Percentiles rank a stretch among this genome's conserved stretches.
phyloP scores from a whole-genome alignment of 2,888 invertebrate genomes.

The Rhorus exstirpatorius region DNA sequence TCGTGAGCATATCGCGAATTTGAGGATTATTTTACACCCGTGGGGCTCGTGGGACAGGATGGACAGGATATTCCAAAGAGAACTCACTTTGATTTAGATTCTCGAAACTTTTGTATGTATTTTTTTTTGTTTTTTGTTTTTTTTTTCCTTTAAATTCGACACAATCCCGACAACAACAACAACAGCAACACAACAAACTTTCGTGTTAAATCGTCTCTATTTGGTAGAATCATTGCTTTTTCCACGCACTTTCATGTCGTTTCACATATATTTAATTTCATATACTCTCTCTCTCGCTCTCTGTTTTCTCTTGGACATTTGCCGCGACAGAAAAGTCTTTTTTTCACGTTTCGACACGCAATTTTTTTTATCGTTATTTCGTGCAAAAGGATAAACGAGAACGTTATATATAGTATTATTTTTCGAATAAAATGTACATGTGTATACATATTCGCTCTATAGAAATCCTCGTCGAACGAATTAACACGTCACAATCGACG shows the following conservation, averaged over 20 bases:
- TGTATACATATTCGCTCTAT: slow-evolving; percentile 50
- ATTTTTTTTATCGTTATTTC: slow-evolving; percentile 14
- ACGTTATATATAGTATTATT: slow-evolving; percentile 16
- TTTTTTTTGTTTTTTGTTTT: slow-evolving; percentile 80
- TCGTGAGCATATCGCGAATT: too few species aligned
- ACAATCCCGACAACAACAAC: slow-evolving; percentile 84
- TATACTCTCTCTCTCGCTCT: background rate
- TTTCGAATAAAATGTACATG: slow-evolving; percentile 51
- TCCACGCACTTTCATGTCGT: slow-evolving; percentile 56
- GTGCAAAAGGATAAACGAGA: slow-evolving; percentile 54
- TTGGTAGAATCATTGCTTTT: slow-evolving; percentile 73
- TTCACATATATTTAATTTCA: slow-evolving; percentile 4
- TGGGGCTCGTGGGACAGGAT: too few species aligned
- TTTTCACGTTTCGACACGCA: slow-evolving; percentile 4
- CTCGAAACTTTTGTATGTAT: slow-evolving; percentile 81
- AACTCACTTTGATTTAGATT: slow-evolving; percentile 70
- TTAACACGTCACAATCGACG: slow-evolving; percentile 23
- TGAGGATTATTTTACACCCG: too few species aligned
- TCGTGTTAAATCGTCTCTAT: slow-evolving; percentile 70
- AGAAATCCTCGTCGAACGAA: slow-evolving; percentile 36
- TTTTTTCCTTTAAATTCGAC: slow-evolving; percentile 84
- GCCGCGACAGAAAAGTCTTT: slow-evolving; percentile 26
- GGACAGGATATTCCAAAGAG: slow-evolving; percentile 17
- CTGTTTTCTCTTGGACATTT: background rate
- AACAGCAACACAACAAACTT: slow-evolving; percentile 80